phyloP scores from a whole-genome alignment of 2,797 vertebrate species.

The Gambelia wislizenii region DNA sequence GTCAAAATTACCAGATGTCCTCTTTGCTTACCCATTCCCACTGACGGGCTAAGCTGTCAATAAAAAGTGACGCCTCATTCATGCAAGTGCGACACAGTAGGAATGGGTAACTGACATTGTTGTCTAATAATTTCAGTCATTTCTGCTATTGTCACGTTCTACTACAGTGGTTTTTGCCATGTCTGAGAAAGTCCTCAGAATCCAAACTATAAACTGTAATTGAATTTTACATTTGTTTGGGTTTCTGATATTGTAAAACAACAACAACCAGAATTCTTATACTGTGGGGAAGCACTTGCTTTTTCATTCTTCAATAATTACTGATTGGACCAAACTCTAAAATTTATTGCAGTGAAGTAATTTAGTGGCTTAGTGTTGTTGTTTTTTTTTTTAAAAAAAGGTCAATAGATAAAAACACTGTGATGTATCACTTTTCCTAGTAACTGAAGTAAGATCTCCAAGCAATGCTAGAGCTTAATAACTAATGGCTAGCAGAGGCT shows the following conservation, averaged over 20 bases:
- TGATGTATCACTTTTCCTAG: slow-evolving; percentile 65
- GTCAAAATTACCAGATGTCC: too few species aligned
- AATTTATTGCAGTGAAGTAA: slow-evolving; percentile 57
- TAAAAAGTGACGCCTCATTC: too few species aligned
- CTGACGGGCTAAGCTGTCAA: too few species aligned
- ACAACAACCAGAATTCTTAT: slow-evolving; percentile 31
- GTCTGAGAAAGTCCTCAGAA: too few species aligned
- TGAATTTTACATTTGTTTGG: slow-evolving; percentile 37
- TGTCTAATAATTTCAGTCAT: too few species aligned
- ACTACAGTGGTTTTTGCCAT: too few species aligned
- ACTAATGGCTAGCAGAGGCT: slow-evolving; percentile 61
- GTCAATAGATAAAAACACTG: slow-evolving; percentile 63
- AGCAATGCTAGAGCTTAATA: slow-evolving; percentile 64
- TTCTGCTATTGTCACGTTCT: too few species aligned
- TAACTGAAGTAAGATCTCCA: slow-evolving; percentile 60
- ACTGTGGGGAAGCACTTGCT: slow-evolving; percentile 24
- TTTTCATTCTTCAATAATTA: slow-evolving; percentile 55
- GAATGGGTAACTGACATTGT: too few species aligned
- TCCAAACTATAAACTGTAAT: not conserved
- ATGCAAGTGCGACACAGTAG: too few species aligned
- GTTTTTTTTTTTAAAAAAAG: too few species aligned
- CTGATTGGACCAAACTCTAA: slow-evolving; percentile 53
- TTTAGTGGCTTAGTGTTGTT: slow-evolving; percentile 45
- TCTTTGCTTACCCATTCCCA: too few species aligned
- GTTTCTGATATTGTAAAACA: slow-evolving; percentile 45